These are phyloP conservation scores for Ovibos moschatus DNA, from an alignment of 2,113 vertebrate genomes.

Conservation along the genomic window DNA sequence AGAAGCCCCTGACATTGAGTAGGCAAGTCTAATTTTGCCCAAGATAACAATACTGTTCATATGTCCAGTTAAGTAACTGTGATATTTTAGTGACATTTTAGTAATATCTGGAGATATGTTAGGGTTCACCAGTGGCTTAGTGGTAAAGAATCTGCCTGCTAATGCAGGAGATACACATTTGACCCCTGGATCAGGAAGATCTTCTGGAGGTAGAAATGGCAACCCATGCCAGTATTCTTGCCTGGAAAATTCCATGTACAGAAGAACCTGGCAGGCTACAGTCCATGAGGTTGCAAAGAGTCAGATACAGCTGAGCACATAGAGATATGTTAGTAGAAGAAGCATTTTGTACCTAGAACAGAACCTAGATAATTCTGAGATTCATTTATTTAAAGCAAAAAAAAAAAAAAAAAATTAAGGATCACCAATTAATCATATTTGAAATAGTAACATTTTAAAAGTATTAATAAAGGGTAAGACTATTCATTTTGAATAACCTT, in stretches of 20 bases:
- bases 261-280: neutral
- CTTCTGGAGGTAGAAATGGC: neutral
- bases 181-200: neutral
- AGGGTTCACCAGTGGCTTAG: neutral
- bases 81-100: neutral
- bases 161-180: neutral
- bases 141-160: neutral
- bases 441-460: neutral
- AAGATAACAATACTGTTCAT: neutral
- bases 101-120: neutral
- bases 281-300: neutral
- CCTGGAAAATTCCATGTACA: neutral
- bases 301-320: neutral
- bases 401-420: neutral
- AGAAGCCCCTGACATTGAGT: neutral
- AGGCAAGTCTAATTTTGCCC: neutral
- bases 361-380: neutral
- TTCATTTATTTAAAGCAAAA: neutral
- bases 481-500: neutral
- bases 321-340: neutral
- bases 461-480: neutral
- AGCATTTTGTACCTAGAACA: neutral
- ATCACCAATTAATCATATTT: neutral
- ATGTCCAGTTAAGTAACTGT: neutral
- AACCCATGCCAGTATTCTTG: neutral